phyloP scores from a whole-genome alignment of 2,888 invertebrate species.

The Drosophila niveifrons region DNA sequence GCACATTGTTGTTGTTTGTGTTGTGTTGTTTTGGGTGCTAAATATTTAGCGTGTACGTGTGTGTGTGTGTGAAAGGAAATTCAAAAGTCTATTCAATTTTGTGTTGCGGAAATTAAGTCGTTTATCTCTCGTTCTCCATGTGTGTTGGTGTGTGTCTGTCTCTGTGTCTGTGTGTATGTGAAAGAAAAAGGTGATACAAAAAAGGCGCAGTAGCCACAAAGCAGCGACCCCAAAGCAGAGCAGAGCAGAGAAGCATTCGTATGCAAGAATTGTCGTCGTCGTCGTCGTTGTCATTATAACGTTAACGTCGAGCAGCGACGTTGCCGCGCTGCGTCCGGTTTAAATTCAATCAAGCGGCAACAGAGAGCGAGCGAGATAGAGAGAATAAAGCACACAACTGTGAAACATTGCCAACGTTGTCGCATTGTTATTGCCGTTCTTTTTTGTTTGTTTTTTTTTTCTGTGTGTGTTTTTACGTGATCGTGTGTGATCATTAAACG shows the following conservation, averaged over 20 bases:
- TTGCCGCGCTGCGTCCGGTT: slow-evolving; percentile 68
- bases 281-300: slow-evolving; percentile 50
- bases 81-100: slow-evolving; percentile 50
- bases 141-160: slow-evolving; percentile 14
- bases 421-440: slow-evolving; percentile 40
- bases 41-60: slow-evolving; percentile 48
- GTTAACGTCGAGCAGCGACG: slow-evolving; percentile 34
- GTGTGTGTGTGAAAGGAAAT: slow-evolving; percentile 18
- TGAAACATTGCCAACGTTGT: slow-evolving; percentile 39
- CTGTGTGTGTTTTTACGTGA: slow-evolving; percentile 2
- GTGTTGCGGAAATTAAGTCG: slow-evolving; percentile 57
- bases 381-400: slow-evolving; percentile 42
- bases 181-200: slow-evolving; percentile 67
- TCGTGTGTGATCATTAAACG: slow-evolving; percentile 27
- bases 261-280: slow-evolving; percentile 65
- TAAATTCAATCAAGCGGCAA: slow-evolving; percentile 80
- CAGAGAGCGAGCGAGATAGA: background rate
- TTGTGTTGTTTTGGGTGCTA: slow-evolving; percentile 62
- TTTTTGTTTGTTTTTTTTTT: background rate
- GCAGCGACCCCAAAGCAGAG: slow-evolving; percentile 15
- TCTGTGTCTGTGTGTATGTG: slow-evolving; percentile 32
- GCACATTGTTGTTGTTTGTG: slow-evolving; percentile 31
- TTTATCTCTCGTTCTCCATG: slow-evolving; percentile 11
- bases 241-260: slow-evolving; percentile 47
- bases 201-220: slow-evolving; percentile 56